Evolutionary conservation across 1,140 invertebrate species (phyloP).

Genomic region (Brachionus sp.): DNA sequence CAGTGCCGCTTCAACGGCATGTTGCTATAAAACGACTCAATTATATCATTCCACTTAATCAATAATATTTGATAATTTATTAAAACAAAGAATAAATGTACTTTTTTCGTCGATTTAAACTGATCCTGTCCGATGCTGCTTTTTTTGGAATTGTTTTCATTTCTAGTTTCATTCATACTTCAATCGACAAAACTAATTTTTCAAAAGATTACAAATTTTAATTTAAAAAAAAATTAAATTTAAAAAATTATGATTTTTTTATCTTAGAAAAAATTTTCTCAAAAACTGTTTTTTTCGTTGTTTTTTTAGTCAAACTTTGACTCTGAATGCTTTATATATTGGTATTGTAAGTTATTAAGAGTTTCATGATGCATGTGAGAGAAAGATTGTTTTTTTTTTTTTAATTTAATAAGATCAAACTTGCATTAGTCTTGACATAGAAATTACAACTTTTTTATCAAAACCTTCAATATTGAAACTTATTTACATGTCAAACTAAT

Average conservation of each 20-base stretch:
- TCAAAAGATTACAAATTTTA: not conserved
- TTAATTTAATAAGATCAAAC: too few species aligned
- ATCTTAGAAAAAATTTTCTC: too few species aligned
- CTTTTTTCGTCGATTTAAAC: slow-evolving; percentile 34
- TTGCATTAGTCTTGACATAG: too few species aligned
- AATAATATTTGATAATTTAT: not conserved
- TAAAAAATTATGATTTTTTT: not conserved
- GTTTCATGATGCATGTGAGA: too few species aligned
- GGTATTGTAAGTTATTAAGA: too few species aligned
- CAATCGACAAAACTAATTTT: slow-evolving; percentile 3
- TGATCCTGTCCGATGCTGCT: not conserved
- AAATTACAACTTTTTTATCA: too few species aligned
- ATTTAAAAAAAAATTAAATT: not conserved
- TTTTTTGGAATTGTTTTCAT: slow-evolving; percentile 8
- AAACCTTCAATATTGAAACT: too few species aligned
- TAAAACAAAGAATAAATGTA: not conserved
- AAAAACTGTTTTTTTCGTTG: too few species aligned
- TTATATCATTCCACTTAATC: slow-evolving; percentile 40
- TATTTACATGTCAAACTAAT: too few species aligned
- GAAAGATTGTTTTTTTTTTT: too few species aligned
- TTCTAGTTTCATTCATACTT: slow-evolving; percentile 20
- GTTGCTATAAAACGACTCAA: slow-evolving; percentile 8
- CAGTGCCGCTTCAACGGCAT: slow-evolving; percentile 41
- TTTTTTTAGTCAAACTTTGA: too few species aligned
- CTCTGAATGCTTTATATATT: too few species aligned